phyloP scores from a whole-genome alignment of 1,140 invertebrate genomes.

The Mactra quadrangularis region DNA sequence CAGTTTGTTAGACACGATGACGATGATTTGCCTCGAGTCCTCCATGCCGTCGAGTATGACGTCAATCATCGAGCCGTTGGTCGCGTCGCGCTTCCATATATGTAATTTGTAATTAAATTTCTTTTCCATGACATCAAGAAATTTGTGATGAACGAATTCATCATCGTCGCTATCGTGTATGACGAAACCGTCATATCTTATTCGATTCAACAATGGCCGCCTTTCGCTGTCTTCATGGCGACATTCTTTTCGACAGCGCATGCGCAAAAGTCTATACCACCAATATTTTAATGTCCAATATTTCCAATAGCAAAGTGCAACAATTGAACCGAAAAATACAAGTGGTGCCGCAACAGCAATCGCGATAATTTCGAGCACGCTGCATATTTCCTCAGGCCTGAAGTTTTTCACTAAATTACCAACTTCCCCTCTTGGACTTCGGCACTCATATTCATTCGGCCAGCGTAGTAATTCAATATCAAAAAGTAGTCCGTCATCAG shows the following conservation, averaged over 20 bases:
- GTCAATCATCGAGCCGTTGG: background rate
- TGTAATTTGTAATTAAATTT: conserved; percentile 18
- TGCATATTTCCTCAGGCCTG: background rate
- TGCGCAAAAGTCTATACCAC: background rate
- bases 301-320: background rate
- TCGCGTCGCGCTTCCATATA: conserved; percentile 16
- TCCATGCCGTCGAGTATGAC: conserved; percentile 14
- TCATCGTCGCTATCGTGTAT: background rate
- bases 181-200: conserved; percentile 15
- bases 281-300: conserved; percentile 19
- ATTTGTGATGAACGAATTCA: background rate
- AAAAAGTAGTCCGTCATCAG: background rate
- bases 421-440: background rate
- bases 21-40: background rate
- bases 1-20: conserved; percentile 17
- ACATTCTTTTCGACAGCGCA: no score
- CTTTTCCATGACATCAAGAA: background rate
- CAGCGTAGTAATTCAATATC: background rate
- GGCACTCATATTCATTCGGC: conserved; percentile 12
- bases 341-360: background rate
- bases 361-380: background rate
- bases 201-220: background rate
- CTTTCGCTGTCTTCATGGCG: background rate
- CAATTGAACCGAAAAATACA: background rate
- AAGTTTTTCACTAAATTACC: background rate